Evolutionary conservation across 2,888 invertebrate species (phyloP).

Genomic region (Agrochola lota): DNA sequence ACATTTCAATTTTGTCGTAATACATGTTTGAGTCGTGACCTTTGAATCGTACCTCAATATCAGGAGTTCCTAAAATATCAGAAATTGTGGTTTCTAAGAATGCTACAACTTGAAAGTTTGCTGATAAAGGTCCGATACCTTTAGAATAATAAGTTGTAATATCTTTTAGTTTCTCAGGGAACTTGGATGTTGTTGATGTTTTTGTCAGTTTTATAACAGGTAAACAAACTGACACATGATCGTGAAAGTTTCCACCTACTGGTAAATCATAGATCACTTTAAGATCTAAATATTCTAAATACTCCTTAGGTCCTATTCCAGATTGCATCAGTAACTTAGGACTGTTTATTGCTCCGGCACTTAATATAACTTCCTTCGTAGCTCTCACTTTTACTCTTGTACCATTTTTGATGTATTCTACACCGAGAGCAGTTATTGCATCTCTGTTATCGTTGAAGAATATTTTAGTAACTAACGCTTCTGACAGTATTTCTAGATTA

Average conservation of each 20-base stretch:
- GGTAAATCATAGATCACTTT: slow-evolving; percentile 81
- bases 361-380: slow-evolving; percentile 83
- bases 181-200: slow-evolving; percentile 81
- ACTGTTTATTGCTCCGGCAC: slow-evolving; percentile 86
- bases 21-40: slow-evolving; percentile 88
- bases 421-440: slow-evolving; percentile 75
- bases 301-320: slow-evolving; percentile 86
- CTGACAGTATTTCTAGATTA: slow-evolving; percentile 82
- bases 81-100: slow-evolving; percentile 84
- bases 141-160: slow-evolving; percentile 84
- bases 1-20: slow-evolving; percentile 85
- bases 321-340: slow-evolving; percentile 87
- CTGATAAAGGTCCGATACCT: slow-evolving; percentile 84
- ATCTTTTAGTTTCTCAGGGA: slow-evolving; percentile 85
- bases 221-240: slow-evolving; percentile 85
- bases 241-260: slow-evolving; percentile 87
- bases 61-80: slow-evolving; percentile 83
- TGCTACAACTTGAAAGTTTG: slow-evolving; percentile 87
- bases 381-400: slow-evolving; percentile 78
- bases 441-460: slow-evolving; percentile 76
- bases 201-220: slow-evolving; percentile 84
- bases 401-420: slow-evolving; percentile 86
- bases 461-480: slow-evolving; percentile 86
- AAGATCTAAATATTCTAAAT: slow-evolving; percentile 85
- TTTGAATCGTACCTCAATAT: slow-evolving; percentile 85